phyloP scores from a whole-genome alignment of 2,888 invertebrate genomes.

The Epinotia demarniana region DNA sequence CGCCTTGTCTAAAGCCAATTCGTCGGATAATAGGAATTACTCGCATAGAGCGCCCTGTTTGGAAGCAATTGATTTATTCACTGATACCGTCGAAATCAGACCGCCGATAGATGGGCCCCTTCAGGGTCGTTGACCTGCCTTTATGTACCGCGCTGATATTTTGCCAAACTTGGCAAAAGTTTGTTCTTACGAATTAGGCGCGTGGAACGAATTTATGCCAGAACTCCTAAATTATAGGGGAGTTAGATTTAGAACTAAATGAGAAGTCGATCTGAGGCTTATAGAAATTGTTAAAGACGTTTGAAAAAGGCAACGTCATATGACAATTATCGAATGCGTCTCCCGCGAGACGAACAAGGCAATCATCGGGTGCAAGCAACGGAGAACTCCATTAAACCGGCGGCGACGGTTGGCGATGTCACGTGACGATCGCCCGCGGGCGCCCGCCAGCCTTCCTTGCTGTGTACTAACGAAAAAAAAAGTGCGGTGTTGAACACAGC shows the following conservation, averaged over 20 bases:
- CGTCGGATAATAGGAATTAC: conserved; percentile 57
- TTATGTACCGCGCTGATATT: conserved; percentile 22
- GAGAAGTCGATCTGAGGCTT: not conserved
- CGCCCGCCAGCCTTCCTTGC: conserved; percentile 57
- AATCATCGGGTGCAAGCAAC: conserved; percentile 75
- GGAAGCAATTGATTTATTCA: conserved; percentile 55
- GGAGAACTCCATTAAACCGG: conserved; percentile 76
- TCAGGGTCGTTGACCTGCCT: conserved; percentile 23
- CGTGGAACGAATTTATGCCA: not conserved
- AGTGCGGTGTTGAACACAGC: not conserved
- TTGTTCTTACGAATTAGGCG: conserved; percentile 9
- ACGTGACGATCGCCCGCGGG: conserved; percentile 71
- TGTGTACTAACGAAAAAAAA: conserved; percentile 33
- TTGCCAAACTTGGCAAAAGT: conserved; percentile 10
- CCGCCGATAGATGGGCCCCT: conserved; percentile 20
- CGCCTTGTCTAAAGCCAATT: conserved; percentile 60
- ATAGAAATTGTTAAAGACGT: not conserved
- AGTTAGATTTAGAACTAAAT: not conserved
- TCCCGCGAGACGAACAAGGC: conserved; percentile 51
- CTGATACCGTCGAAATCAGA: conserved; percentile 48
- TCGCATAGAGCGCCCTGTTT: conserved; percentile 54
- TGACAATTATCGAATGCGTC: conserved; percentile 34
- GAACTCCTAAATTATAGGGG: conserved; percentile 3
- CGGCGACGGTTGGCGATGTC: conserved; percentile 71
- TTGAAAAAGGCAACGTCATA: conserved; percentile 15